Percentiles rank a stretch among this genome's conserved stretches.
Evolutionary conservation across 1,140 invertebrate genomes (phyloP).

Genomic region (Pseudomyrmex cubaensis): DNA sequence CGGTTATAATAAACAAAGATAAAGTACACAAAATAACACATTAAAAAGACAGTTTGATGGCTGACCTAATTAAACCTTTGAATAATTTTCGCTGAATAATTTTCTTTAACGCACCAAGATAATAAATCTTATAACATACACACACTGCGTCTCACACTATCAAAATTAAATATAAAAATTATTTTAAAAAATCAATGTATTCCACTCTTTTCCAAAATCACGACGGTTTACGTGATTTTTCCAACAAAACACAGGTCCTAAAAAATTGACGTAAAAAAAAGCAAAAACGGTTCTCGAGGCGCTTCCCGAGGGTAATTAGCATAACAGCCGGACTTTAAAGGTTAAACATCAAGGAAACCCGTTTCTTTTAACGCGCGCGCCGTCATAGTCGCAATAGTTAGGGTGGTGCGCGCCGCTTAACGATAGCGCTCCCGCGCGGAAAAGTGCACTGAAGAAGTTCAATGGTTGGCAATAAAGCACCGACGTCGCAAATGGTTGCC

Average conservation of each 20-base stretch:
- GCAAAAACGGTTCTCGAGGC: neutral
- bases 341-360: conserved; percentile 33
- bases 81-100: too few relatives aligned
- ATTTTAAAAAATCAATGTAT: too few relatives aligned
- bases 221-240: too few relatives aligned
- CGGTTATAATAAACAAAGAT: too few relatives aligned
- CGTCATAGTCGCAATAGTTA: conserved; percentile 28
- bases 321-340: conserved; percentile 52
- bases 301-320: conserved; percentile 37
- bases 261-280: neutral
- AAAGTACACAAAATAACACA: too few relatives aligned
- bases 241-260: neutral
- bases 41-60: too few relatives aligned
- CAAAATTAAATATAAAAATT: too few relatives aligned
- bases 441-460: conserved; percentile 56
- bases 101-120: too few relatives aligned
- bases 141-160: too few relatives aligned
- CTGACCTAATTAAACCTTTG: too few relatives aligned
- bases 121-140: too few relatives aligned
- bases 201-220: too few relatives aligned
- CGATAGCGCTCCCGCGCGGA: conserved; percentile 28
- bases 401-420: conserved; percentile 38
- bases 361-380: conserved; percentile 52
- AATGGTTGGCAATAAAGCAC: conserved; percentile 57
- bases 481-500: conserved; percentile 52